phyloP scores from a whole-genome alignment of 92 coral and sea anemone genomes.

The Ricordea florida region DNA sequence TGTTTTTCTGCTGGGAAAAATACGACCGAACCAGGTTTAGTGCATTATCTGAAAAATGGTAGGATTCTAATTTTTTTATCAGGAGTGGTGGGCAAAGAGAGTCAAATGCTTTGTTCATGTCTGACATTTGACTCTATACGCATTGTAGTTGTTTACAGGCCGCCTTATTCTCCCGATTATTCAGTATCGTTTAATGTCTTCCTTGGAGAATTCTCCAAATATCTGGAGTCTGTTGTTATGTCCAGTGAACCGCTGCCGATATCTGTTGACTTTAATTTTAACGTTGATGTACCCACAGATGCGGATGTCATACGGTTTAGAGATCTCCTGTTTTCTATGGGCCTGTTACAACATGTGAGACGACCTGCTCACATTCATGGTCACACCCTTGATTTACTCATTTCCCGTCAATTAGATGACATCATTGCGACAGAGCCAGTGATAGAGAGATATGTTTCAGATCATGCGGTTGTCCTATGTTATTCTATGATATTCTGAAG shows the following conservation, averaged over 20 bases:
- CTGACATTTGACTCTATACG: too few species aligned
- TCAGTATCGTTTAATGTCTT: background rate
- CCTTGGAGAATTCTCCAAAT: background rate
- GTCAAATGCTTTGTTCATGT: conserved; percentile 17
- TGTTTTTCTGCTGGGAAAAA: background rate
- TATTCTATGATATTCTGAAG: too few species aligned
- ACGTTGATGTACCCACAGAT: conserved; percentile 15
- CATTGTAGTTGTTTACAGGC: conserved; percentile 19
- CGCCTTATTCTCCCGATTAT: background rate
- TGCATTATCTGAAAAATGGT: background rate
- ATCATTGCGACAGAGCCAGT: conserved; percentile 9
- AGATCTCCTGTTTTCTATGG: conserved; percentile 7
- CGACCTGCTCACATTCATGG: conserved; percentile 35
- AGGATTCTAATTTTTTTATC: conserved; percentile 11
- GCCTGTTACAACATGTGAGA: conserved; percentile 23
- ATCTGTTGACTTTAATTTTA: conserved; percentile 16
- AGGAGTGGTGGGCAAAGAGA: conserved; percentile 8
- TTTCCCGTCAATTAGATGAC: conserved; percentile 18
- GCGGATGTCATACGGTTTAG: conserved; percentile 8
- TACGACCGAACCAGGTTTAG: background rate
- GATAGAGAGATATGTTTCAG: conserved; percentile 31
- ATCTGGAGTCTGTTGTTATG: background rate
- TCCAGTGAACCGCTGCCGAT: conserved; percentile 10
- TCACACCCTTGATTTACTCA: conserved; percentile 40
- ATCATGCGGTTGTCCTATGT: conserved; percentile 17